phyloP scores from a whole-genome alignment of 2,797 vertebrate species.

The Threskiornis aethiopicus region DNA sequence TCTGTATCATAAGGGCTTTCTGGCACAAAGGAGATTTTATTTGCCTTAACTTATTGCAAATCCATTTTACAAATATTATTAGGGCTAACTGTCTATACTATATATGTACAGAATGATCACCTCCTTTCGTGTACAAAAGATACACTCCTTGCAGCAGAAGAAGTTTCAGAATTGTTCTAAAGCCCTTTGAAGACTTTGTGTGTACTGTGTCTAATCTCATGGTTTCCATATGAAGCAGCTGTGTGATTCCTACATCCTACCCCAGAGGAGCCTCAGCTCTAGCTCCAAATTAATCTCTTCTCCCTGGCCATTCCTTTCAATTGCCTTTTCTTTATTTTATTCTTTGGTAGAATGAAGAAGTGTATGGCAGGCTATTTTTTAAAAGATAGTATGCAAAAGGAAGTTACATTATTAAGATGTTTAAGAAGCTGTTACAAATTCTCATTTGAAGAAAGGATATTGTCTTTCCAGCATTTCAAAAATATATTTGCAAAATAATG shows the following conservation, averaged over 20 bases:
- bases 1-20: not conserved
- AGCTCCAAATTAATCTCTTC: not conserved
- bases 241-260: not conserved
- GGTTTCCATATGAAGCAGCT: not conserved
- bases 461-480: not conserved
- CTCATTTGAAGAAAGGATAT: not conserved
- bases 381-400: not conserved
- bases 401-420: not conserved
- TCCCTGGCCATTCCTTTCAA: not conserved
- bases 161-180: not conserved
- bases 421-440: not conserved
- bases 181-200: not conserved
- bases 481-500: not conserved
- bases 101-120: not conserved
- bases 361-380: not conserved
- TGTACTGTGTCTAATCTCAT: not conserved
- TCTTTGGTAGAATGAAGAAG: not conserved
- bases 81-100: not conserved
- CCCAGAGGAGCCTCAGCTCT: not conserved
- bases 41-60: not conserved
- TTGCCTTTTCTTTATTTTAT: not conserved
- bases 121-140: not conserved
- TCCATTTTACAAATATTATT: not conserved
- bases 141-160: not conserved
- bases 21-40: not conserved